A percentile compares a stretch with the other conserved stretches of the same genome.
phyloP scores from a whole-genome alignment of 2,888 invertebrate genomes.

The Andrena bicolor region DNA sequence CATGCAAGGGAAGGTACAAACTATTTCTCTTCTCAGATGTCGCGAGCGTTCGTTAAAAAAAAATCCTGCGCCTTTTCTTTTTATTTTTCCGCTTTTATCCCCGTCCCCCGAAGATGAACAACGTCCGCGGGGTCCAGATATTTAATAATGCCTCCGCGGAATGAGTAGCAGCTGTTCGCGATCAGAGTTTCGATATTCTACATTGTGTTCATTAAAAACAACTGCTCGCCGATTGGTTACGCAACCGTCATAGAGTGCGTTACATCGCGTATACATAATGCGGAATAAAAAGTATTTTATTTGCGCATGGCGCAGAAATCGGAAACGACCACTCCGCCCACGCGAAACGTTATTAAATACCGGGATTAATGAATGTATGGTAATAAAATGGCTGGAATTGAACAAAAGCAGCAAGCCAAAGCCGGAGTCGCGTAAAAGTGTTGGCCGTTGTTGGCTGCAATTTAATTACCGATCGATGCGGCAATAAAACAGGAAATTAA shows the following conservation, averaged over 20 bases:
- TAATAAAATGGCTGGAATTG: constrained; percentile 51
- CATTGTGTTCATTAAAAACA: neutral
- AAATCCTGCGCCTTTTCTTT: neutral
- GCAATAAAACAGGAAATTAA: constrained; percentile 62
- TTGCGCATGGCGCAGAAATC: constrained; percentile 11
- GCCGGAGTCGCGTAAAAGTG: constrained; percentile 42
- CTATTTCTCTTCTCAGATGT: neutral
- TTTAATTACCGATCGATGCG: constrained; percentile 62
- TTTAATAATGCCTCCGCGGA: neutral
- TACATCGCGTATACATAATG: neutral
- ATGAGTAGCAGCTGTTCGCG: neutral
- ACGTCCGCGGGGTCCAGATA: neutral
- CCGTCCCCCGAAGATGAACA: neutral
- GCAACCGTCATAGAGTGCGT: constrained; percentile 3
- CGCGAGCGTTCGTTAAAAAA: constrained; percentile 2
- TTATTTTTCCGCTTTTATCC: neutral
- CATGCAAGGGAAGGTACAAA: constrained; percentile 23
- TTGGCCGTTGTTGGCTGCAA: constrained; percentile 36
- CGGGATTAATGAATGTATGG: constrained; percentile 49
- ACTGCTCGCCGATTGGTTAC: neutral
- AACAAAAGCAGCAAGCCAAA: constrained; percentile 19
- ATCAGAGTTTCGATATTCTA: neutral
- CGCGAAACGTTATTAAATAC: constrained; percentile 47
- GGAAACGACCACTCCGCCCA: constrained; percentile 7
- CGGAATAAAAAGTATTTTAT: constrained; percentile 26